Base-by-base conservation (phyloP, 2,888 invertebrate genomes). In the Athalia cordata region DNA sequence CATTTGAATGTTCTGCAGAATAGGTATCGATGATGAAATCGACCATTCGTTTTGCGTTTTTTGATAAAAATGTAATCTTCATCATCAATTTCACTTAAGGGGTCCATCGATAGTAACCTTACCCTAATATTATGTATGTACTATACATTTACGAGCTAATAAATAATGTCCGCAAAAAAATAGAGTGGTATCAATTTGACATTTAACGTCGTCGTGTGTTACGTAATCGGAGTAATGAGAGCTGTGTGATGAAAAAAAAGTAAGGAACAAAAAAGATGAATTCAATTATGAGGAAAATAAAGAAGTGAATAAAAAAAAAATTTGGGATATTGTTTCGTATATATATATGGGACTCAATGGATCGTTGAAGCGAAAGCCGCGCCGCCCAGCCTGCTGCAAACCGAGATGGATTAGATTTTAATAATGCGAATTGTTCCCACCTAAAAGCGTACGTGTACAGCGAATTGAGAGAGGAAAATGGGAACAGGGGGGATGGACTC, bases 361-460 rank as follows among this genome's bases (percentile, higher is more conserved):
- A 72, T 6, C 72, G 47, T 57, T 68, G 7, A 59, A 72, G 13
- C 72, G n/a, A 59, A 47, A 9, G 47, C 72, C 47, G 15, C 13
- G 47, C 72, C 47, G 15, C 52, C 72, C 57, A 45, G 11, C 9
- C n/a, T 55, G 11, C 55, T 45, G 72, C 72, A 45, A 47, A 72
- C 72, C 81, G 83, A 84, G 86, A 86, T 84, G 86, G 87, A 88
- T 88, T 88, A 87, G 87, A 87, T 88, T 88, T 87, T 88, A 88
- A 88, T 88, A 88, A 88, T 88, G 86, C 86, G 87, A 86, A 86
- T 85, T 86, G 81, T 83, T 85, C 83, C 84, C 84, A 85, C 83
- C 82, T 68, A 59, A 59, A 57, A 72, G 15, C 72, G 11, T 47
- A 59, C 47, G 52, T 47, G 59, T 72, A 45, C 8, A 72, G 45